Percentiles rank a stretch among this genome's conserved stretches.
phyloP scores from a whole-genome alignment of 2,888 invertebrate genomes.

The Schizaphis graminum region DNA sequence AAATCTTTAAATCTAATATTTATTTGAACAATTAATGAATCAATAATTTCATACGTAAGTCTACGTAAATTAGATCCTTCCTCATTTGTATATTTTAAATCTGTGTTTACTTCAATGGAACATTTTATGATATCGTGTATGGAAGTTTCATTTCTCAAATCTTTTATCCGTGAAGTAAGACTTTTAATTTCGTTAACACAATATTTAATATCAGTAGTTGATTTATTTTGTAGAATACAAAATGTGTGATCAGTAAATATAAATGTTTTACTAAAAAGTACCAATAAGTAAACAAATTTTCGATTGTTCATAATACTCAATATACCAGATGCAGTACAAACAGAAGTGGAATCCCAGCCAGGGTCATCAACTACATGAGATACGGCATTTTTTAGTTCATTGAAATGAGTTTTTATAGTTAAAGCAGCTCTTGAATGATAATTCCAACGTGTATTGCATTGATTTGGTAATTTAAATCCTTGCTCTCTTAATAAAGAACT shows the following conservation, averaged over 20 bases:
- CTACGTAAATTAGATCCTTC: neutral
- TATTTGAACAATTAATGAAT: conserved; percentile 18
- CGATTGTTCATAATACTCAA: neutral
- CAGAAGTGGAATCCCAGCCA: neutral
- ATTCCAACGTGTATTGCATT: no score
- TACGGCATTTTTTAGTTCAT: neutral
- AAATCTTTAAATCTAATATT: conserved; percentile 38
- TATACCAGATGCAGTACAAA: conserved; percentile 26
- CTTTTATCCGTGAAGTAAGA: neutral
- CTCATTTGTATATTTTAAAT: neutral
- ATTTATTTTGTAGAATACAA: conserved; percentile 35
- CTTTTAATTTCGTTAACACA: conserved; percentile 14
- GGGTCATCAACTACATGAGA: conserved; percentile 27
- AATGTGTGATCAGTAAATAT: conserved; percentile 35
- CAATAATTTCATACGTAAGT: conserved; percentile 20
- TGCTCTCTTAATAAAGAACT: no score
- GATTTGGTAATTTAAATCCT: no score
- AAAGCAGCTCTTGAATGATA: no score
- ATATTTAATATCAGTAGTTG: conserved; percentile 27
- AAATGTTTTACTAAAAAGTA: conserved; percentile 50
- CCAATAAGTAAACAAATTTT: conserved; percentile 45
- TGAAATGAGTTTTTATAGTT: no score
- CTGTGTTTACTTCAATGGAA: conserved; percentile 21
- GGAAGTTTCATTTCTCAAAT: conserved; percentile 22
- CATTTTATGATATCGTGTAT: conserved; percentile 22